Base-by-base conservation (phyloP, 1,140 invertebrate genomes). In the Panagrolaimus sp. region DNA sequence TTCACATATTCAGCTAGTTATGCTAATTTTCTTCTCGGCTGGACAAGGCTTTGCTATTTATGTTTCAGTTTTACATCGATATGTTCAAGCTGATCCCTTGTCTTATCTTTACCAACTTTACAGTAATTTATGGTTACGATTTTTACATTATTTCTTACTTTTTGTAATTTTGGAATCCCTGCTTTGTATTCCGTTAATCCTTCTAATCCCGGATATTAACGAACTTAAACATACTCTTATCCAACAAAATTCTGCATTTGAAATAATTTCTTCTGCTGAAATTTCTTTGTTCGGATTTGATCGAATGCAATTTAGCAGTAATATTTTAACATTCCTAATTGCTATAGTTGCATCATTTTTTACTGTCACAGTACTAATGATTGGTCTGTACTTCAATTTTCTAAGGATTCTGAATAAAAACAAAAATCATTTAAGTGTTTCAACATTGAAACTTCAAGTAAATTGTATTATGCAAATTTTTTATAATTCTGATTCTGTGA, bases 61-160 rank as follows among this genome's bases (percentile, higher is more conserved):
- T 28, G 28, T 58, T 58, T 58, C 52, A 21, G 52, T 28, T 1
- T 26, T 58, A 28, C 52, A 58, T 58, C 52, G 52, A 58, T 58
- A 58, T 28, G 28, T 58, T 21, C 52, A 58, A 58, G 52, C 52
- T 10, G 12, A 12, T n/a, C 52, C 52, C 4, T 21, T 58, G 12
- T 58, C 52, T n/a, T 58, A 26, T 58, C 28, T 58, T 1, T 58
- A 58, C 28, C 21, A 58, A 21, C 52, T 58, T 12, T 58, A 58
- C 52, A 58, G 8, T 21, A 58, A 12, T 5, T n/a, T 58, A 1
- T 58, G 52, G 52, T 3, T 21, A 58, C 12, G 52, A 8, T 26
- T 21, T 58, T 58, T 17, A 58, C 21, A 21, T 58, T 58, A 58
- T 6, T 12, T 58, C 5, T 26, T 58, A 12, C 21, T 58, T 12